Evolutionary conservation across 2,797 vertebrate genomes (phyloP), one percentile per base, ranked within the genome.

Genomic region (Toxotes lorentzi): DNA sequence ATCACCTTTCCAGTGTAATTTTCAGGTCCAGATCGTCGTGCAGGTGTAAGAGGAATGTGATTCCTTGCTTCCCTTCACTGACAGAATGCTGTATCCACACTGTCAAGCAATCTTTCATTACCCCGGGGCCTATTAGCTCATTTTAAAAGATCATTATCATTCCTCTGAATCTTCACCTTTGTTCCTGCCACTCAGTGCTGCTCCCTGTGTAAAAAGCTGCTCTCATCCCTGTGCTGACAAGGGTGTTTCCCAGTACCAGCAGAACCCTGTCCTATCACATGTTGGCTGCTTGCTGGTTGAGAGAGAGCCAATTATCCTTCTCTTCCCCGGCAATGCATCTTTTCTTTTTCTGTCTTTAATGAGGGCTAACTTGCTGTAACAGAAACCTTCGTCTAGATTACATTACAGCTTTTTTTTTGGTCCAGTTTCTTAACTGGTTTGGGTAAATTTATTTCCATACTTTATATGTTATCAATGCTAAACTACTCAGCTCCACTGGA

Each of bases 121-220:
- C 50, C 41, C 58, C 2, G 38, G 38, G 58, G 62, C 73, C 53
- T 27, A 4, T 11, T 45, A 24, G 34, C 57, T 71, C 70, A 74
- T 75, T 86, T 76, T 78, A 70, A 84, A 69, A 81, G 75, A 78
- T 81, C 71, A 83, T 84, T 82, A 85, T 86, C 81, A 76, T 70
- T 78, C 50, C 40, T 76, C 67, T 77, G 41, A 83, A 83, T 81
- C 71, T 78, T 27, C 61, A 65, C 76, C 85, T 85, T 80, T 89
- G 79, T 80, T 77, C 12, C 84, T 85, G 86, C 82, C 80, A 85
- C 79, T 87, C 77, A 79, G 23, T 4, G 63, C 73, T 48, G 68
- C 79, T 86, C 77, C 60, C 69, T 47, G 64, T 76, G 81, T 84
- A 85, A 90, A 79, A 84, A 78, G 80, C 76, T 65, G 74, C 79